Conservation (phyloP, 2,888 invertebrate genomes). For the Caenorhabditis auriculariae region DNA sequence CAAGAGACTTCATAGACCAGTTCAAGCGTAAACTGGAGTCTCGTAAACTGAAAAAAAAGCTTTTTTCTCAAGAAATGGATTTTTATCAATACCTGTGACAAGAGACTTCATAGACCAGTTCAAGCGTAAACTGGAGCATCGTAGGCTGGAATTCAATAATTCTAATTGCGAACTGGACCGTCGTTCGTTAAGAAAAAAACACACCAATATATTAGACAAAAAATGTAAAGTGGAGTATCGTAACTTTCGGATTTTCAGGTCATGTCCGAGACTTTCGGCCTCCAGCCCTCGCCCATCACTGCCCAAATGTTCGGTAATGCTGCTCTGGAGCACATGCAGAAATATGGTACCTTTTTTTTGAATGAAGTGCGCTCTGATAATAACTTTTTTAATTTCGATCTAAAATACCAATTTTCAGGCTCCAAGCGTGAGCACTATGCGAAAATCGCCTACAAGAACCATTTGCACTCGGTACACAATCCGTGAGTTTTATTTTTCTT, state of each 20-base stretch:
- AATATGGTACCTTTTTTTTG: conserved; percentile 73
- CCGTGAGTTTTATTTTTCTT: conserved; percentile 71
- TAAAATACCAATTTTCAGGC: conserved; percentile 65
- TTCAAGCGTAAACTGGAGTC: no score
- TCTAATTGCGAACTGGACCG: no score
- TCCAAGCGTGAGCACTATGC: conserved; percentile 89
- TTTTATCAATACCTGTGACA: no score
- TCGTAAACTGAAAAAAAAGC: no score
- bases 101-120: no score
- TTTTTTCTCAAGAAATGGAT: no score
- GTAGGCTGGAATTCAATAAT: no score
- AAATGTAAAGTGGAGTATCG: no score
- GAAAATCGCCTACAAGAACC: conserved; percentile 96
- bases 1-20: no score
- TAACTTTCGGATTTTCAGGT: conserved; percentile 69
- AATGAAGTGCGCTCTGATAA: neutral
- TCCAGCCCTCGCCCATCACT: conserved; percentile 82
- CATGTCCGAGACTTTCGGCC: conserved; percentile 81
- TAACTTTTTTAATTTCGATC: neutral
- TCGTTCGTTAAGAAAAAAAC: no score
- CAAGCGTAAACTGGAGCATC: no score
- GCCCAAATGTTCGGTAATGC: conserved; percentile 97
- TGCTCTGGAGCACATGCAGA: conserved; percentile 90
- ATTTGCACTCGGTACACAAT: conserved; percentile 92
- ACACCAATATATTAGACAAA: no score